A percentile compares a stretch with the other conserved stretches of the same genome.
Evolutionary conservation across 2,888 invertebrate species (phyloP).

Genomic region (Agonopterix arenella): DNA sequence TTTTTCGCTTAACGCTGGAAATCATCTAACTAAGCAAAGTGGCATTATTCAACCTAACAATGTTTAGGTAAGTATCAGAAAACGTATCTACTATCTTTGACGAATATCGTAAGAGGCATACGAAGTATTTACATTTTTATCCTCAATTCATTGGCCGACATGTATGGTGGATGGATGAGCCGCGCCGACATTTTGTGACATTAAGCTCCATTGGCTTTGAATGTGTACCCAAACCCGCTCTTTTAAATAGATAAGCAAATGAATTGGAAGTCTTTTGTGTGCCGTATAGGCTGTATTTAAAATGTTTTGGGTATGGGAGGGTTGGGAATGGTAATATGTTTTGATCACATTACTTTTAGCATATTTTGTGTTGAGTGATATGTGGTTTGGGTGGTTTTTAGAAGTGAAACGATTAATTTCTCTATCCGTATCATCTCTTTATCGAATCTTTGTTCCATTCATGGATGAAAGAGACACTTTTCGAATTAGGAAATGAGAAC

Average conservation of each 20-base stretch:
- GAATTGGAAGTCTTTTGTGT: constrained; percentile 70
- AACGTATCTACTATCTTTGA: constrained; percentile 28
- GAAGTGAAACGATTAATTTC: too few relatives aligned
- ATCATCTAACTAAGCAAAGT: too few relatives aligned
- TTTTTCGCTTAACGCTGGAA: too few relatives aligned
- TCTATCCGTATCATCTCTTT: too few relatives aligned
- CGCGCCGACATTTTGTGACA: constrained; percentile 62
- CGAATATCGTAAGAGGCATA: constrained; percentile 31
- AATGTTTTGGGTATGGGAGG: constrained; percentile 31
- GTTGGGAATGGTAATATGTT: constrained; percentile 32
- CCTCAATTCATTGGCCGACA: constrained; percentile 45
- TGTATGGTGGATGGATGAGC: constrained; percentile 53
- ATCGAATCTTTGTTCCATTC: too few relatives aligned
- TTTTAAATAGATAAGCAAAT: constrained; percentile 73
- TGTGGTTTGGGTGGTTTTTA: too few relatives aligned
- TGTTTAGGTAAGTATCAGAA: too few relatives aligned
- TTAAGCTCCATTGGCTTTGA: constrained; percentile 71
- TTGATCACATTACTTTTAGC: constrained; percentile 29
- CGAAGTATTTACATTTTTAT: constrained; percentile 56
- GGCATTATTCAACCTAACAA: too few relatives aligned
- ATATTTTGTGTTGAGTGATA: constrained; percentile 13
- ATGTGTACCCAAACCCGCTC: constrained; percentile 55
- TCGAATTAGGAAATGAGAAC: too few relatives aligned
- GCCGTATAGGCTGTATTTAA: constrained; percentile 38
- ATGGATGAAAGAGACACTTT: too few relatives aligned